phyloP scores from a whole-genome alignment of 2,113 vertebrate species.

The Orcinus orca region DNA sequence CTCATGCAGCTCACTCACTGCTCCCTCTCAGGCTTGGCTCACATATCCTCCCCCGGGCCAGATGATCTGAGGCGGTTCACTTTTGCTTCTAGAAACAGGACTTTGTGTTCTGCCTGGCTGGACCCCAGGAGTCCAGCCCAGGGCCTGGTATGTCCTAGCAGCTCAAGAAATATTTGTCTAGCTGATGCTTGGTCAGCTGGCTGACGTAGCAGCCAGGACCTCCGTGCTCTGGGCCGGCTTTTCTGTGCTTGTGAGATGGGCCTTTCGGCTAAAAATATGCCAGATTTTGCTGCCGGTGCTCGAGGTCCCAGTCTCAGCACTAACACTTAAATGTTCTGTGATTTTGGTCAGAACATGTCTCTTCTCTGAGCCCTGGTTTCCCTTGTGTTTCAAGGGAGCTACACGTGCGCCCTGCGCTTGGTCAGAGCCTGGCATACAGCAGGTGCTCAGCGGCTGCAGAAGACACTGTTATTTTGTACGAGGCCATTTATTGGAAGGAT shows the following conservation, averaged over 20 bases:
- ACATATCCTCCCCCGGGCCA: neutral
- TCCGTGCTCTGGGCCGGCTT: neutral
- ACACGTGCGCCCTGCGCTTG: neutral
- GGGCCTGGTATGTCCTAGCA: neutral
- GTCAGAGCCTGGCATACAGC: rapidly evolving
- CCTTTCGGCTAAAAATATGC: neutral
- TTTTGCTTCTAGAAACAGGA: neutral
- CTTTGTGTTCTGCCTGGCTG: neutral
- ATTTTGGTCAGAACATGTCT: neutral
- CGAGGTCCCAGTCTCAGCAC: neutral
- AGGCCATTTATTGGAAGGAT: too few species aligned
- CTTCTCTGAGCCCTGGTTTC: neutral
- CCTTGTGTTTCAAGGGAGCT: rapidly evolving
- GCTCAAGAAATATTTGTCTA: neutral
- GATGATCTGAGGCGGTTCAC: neutral
- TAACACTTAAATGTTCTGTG: neutral
- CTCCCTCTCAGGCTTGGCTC: neutral
- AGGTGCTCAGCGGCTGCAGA: neutral
- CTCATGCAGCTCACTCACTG: neutral
- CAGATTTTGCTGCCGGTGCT: too few species aligned
- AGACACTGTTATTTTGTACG: rapidly evolving
- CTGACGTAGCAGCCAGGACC: neutral
- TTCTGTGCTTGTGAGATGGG: neutral
- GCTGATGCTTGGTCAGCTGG: too few species aligned
- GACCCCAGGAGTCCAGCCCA: neutral